These are phyloP conservation scores for Vanessa cardui DNA, from an alignment of 2,888 invertebrate species.

Conservation along the genomic window DNA sequence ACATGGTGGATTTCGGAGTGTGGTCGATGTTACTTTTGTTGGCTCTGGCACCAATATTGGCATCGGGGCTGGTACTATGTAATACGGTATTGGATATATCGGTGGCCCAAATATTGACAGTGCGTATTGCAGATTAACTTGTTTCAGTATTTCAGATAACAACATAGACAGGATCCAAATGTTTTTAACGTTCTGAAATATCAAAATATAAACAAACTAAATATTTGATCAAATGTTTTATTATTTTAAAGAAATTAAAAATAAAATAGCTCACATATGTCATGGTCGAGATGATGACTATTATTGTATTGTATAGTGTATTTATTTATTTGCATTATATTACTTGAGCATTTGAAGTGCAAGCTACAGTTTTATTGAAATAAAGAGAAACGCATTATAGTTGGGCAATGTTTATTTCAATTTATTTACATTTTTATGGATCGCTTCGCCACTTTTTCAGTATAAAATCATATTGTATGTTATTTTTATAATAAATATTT, in stretches of 20 bases:
- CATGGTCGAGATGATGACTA: constrained; percentile 46
- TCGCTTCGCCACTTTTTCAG: too few species aligned
- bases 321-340: constrained; percentile 52
- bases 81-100: constrained; percentile 20
- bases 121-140: constrained; percentile 36
- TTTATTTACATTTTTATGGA: too few species aligned
- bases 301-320: constrained; percentile 40
- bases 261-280: constrained; percentile 47
- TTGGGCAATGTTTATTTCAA: constrained; percentile 7
- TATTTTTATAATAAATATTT: too few species aligned
- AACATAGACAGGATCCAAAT: constrained; percentile 43
- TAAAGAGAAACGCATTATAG: constrained; percentile 19
- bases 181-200: constrained; percentile 35
- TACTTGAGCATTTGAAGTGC: constrained; percentile 43
- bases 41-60: background rate
- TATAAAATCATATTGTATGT: too few species aligned
- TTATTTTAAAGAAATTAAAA: background rate
- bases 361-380: constrained; percentile 43
- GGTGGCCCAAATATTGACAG: constrained; percentile 33
- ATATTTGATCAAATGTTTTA: too few species aligned
- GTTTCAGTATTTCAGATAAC: constrained; percentile 25
- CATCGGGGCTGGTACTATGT: constrained; percentile 19
- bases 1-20: constrained; percentile 53
- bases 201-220: background rate
- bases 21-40: background rate